These are phyloP conservation scores for Cebus imitator DNA, from an alignment of 2,113 vertebrate species.

Conservation along the genomic window DNA sequence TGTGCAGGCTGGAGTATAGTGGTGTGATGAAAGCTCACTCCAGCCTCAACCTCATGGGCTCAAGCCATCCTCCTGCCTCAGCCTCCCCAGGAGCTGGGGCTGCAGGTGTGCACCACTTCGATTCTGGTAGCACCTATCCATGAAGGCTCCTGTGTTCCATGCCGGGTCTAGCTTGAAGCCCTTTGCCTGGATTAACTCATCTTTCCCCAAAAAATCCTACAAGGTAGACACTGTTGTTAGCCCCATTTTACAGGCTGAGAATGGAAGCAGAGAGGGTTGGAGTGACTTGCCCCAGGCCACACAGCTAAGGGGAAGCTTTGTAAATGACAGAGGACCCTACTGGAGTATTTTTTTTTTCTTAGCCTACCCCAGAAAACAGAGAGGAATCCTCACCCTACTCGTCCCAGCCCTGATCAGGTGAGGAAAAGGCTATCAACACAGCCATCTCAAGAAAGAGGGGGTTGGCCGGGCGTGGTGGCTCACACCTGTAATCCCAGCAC, in stretches of 20 bases:
- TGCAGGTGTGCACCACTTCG: not conserved
- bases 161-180: not conserved
- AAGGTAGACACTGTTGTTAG: too few species aligned
- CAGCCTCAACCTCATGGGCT: not conserved
- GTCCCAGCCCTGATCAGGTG: not conserved
- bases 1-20: too few species aligned
- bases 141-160: not conserved
- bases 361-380: not conserved
- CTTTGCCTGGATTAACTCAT: not conserved
- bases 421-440: not conserved
- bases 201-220: not conserved
- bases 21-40: too few species aligned
- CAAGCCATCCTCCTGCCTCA: not conserved
- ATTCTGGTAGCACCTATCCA: accelerated
- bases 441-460: not conserved
- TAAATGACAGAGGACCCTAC: not conserved
- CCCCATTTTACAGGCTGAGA: not conserved
- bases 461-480: not conserved
- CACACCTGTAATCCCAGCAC: too few species aligned
- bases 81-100: not conserved
- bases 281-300: not conserved
- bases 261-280: not conserved
- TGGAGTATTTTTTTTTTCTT: not conserved
- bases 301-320: not conserved
- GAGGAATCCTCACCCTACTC: not conserved